phyloP scores from a whole-genome alignment of 2,888 invertebrate species.

The Oligia latruncula region DNA sequence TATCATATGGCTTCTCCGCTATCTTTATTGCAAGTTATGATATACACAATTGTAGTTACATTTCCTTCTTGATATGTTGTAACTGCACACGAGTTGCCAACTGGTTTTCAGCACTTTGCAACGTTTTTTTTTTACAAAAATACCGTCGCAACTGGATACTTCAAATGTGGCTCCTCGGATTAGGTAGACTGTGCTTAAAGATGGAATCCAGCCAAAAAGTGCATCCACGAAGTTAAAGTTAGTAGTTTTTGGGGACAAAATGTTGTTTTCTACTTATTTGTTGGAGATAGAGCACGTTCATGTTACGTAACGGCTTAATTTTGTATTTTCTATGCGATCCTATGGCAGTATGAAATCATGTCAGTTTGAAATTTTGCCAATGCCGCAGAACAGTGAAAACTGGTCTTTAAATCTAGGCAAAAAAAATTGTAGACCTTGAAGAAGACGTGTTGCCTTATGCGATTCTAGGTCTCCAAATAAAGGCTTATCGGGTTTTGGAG shows the following conservation, averaged over 20 bases:
- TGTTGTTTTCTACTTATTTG: conserved; percentile 47
- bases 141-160: conserved; percentile 29
- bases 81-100: conserved; percentile 12
- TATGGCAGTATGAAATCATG: conserved; percentile 8
- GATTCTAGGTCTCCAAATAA: conserved; percentile 31
- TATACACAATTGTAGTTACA: conserved; percentile 4
- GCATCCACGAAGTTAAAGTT: conserved; percentile 43
- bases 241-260: conserved; percentile 49
- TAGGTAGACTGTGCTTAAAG: conserved; percentile 45
- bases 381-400: background rate
- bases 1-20: background rate
- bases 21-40: background rate
- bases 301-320: conserved; percentile 37
- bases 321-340: conserved; percentile 5
- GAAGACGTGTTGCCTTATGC: conserved; percentile 29
- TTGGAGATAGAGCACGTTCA: conserved; percentile 33
- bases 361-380: conserved; percentile 38
- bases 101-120: background rate
- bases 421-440: conserved; percentile 24
- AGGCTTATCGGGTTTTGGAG: conserved; percentile 18
- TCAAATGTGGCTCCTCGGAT: conserved; percentile 32
- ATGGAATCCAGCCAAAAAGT: conserved; percentile 64
- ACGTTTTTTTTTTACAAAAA: conserved; percentile 12
- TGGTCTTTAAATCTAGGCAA: conserved; percentile 16
- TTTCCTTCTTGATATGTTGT: conserved; percentile 8